Evolutionary conservation across 2,797 vertebrate genomes (phyloP).

Genomic region (Ceyx erithaca): DNA sequence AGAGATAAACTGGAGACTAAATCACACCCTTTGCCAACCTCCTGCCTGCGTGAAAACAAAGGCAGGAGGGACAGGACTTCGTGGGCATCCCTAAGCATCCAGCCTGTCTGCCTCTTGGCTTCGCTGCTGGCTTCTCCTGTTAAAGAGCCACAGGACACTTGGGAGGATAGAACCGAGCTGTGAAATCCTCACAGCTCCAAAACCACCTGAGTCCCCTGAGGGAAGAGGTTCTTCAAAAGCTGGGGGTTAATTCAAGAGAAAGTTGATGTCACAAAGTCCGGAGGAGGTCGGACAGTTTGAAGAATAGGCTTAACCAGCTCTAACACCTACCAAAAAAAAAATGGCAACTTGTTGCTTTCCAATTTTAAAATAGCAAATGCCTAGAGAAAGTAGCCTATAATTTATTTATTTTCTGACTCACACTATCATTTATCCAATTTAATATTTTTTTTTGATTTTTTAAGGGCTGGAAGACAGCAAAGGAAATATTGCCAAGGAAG

Average conservation of each 20-base stretch:
- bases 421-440: not conserved
- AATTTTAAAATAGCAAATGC: not conserved
- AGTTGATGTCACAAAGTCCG: not conserved
- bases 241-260: not conserved
- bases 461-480: not conserved
- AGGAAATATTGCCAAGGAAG: not conserved
- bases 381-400: not conserved
- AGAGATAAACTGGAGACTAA: rapidly evolving
- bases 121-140: not conserved
- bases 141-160: not conserved
- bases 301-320: not conserved
- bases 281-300: not conserved
- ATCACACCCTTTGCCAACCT: not conserved
- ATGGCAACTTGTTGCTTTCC: not conserved
- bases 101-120: not conserved
- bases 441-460: not conserved
- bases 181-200: not conserved
- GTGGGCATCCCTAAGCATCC: not conserved
- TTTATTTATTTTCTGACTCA: not conserved
- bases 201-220: not conserved
- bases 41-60: not conserved
- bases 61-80: not conserved
- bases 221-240: not conserved
- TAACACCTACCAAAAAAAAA: not conserved
- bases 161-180: not conserved